These are phyloP conservation scores for Poeciliopsis occidentalis DNA, from an alignment of 2,113 vertebrate species.

Conservation along the genomic window DNA sequence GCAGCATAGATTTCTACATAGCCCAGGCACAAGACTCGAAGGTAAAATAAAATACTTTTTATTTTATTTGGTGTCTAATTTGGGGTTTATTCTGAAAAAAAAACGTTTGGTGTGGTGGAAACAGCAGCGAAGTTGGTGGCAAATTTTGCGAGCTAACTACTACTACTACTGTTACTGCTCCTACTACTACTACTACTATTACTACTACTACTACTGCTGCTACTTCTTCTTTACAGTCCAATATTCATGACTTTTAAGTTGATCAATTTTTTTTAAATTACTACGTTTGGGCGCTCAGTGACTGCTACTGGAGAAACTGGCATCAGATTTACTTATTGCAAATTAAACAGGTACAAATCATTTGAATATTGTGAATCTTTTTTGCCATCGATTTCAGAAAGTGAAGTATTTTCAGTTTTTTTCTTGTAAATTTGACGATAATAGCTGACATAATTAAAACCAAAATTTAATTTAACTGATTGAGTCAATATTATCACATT, in stretches of 20 bases:
- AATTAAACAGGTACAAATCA: too few relatives aligned
- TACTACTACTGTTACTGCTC: too few relatives aligned
- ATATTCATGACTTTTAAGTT: neutral
- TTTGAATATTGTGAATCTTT: too few relatives aligned
- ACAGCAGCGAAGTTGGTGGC: neutral
- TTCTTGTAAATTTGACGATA: too few relatives aligned
- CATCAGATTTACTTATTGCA: neutral
- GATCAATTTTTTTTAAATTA: neutral
- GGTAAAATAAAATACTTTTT: constrained; percentile 39
- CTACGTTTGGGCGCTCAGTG: neutral
- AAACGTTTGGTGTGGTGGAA: neutral
- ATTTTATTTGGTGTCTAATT: neutral
- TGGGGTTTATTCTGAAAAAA: too few relatives aligned
- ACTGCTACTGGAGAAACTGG: neutral
- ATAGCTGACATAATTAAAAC: neutral
- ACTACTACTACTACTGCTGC: too few relatives aligned
- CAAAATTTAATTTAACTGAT: too few relatives aligned
- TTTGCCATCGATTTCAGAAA: neutral
- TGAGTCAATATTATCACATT: too few relatives aligned
- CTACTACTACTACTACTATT: too few relatives aligned
- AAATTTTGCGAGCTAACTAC: too few relatives aligned
- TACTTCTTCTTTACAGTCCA: neutral
- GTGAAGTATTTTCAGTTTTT: neutral
- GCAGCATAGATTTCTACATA: constrained; percentile 60
- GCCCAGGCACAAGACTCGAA: constrained; percentile 63